Evolutionary conservation across 2,797 vertebrate species (phyloP), one percentile per base, ranked within the genome.

Genomic region (Halcyon smyrnensis): DNA sequence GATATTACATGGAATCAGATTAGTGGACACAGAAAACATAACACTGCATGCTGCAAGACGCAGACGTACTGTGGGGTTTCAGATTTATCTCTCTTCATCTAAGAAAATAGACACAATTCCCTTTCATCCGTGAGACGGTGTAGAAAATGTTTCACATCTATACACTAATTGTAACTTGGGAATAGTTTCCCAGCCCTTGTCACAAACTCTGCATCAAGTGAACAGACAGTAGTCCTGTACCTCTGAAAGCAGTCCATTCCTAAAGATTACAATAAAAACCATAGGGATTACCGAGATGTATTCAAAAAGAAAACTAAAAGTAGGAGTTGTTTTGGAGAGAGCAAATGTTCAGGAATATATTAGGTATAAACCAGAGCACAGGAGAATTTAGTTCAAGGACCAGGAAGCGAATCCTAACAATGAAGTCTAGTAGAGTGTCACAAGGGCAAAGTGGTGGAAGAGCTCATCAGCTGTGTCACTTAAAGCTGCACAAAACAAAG

Each of bases 401-500:
- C 43, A 65, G 57, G 70, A 84, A 85, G 71, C 7, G 0, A 75
- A 69, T 92, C 28, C 37, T 68, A 71, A 43, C 64, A 80, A 67
- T 16, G n/a, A 71, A 89, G 50, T 20, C 30, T 65, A 24, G 48
- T 36, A 75, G 32, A 70, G 48, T 82, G 85, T 65, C 75, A 71
- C 64, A 43, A 88, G 68, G 71, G 21, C 60, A 91, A 90, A 78
- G 56, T 34, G 8, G 7, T 62, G 64, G 84, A 93, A 79, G 62
- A 78, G 56, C 76, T 90, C 87, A 93, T 94, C 85, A 96, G 28
- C 36, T 20, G 24, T 65, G 86, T 91, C 90, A 80, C 75, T 90
- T 92, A 83, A 82, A 95, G 59, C 82, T 82, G 86, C 91, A 90
- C 71, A 93, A 91, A 96, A 94, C 80, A 94, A 93, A 96, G 88